These are phyloP conservation scores for Tokudaia tokunoshimensis DNA, from an alignment of 2,797 vertebrate genomes.

Conservation along the genomic window DNA sequence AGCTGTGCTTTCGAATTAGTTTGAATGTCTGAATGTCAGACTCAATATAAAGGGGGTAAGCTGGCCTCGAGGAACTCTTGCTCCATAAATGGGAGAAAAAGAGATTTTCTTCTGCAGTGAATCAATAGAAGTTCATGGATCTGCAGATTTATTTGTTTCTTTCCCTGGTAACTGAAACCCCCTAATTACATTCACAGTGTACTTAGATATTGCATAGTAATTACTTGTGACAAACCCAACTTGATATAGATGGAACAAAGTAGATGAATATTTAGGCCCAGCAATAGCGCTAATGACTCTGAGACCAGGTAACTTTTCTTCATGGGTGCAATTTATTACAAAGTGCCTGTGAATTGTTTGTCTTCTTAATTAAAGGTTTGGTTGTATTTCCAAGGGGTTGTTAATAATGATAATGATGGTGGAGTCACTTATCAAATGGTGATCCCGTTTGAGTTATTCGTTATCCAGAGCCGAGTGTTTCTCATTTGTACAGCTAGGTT, in stretches of 20 bases:
- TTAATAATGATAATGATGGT: slow-evolving; percentile 67
- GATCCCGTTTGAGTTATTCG: slow-evolving; percentile 14
- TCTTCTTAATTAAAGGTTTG: slow-evolving; percentile 74
- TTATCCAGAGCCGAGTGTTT: slow-evolving; percentile 51
- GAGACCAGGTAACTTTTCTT: slow-evolving; percentile 63
- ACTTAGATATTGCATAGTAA: slow-evolving; percentile 54
- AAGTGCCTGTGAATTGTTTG: slow-evolving; percentile 62
- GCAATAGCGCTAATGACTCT: slow-evolving; percentile 29
- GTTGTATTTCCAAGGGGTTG: slow-evolving; percentile 44
- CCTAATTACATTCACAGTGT: slow-evolving; percentile 57
- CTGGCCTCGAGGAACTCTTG: neutral
- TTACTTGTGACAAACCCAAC: slow-evolving; percentile 61
- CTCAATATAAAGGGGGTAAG: neutral
- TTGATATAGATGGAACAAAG: slow-evolving; percentile 53
- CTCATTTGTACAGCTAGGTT: slow-evolving; percentile 58
- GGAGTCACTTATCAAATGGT: slow-evolving; percentile 19
- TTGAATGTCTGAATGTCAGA: slow-evolving; percentile 57
- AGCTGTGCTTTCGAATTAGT: neutral
- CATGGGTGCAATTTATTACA: slow-evolving; percentile 60
- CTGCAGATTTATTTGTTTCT: slow-evolving; percentile 64
- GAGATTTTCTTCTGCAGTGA: slow-evolving; percentile 26
- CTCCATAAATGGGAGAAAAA: neutral
- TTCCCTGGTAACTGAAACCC: slow-evolving; percentile 9
- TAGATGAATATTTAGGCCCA: slow-evolving; percentile 65
- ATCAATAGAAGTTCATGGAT: slow-evolving; percentile 44